Conservation (phyloP, 2,113 vertebrate genomes). For the Calidris pugnax region DNA sequence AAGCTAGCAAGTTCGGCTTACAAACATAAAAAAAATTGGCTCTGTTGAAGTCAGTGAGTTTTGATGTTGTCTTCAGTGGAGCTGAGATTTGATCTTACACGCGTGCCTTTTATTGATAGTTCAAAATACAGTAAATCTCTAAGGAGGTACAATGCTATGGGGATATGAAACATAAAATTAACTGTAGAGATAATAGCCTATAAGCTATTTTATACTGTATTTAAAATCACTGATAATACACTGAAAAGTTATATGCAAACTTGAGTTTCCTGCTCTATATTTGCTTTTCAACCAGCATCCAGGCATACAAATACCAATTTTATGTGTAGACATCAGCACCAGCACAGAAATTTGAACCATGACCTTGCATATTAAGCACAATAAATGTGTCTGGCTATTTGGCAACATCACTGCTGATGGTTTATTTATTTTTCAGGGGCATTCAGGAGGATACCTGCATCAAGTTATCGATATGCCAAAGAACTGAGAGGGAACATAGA, state of each 20-base stretch:
- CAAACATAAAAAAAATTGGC: neutral
- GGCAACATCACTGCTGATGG: neutral
- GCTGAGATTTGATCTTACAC: neutral
- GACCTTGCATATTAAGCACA: neutral
- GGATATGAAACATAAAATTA: slow-evolving; percentile 12
- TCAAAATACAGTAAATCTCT: neutral
- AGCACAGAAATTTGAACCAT: neutral
- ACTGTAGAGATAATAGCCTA: neutral
- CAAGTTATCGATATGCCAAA: neutral
- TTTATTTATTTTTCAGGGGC: neutral
- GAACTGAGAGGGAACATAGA: neutral
- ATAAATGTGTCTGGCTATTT: neutral
- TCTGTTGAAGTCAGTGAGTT: neutral
- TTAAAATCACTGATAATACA: neutral
- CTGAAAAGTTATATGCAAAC: neutral
- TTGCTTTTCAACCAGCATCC: neutral
- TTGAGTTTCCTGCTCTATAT: neutral
- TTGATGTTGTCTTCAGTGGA: neutral
- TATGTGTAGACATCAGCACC: neutral
- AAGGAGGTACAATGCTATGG: neutral
- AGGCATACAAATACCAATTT: neutral
- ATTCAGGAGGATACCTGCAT: neutral
- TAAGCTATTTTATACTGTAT: neutral
- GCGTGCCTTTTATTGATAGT: neutral
- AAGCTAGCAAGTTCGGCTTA: neutral